Conservation (phyloP, 2,797 vertebrate genomes). For the Pogonophryne albipinna region DNA sequence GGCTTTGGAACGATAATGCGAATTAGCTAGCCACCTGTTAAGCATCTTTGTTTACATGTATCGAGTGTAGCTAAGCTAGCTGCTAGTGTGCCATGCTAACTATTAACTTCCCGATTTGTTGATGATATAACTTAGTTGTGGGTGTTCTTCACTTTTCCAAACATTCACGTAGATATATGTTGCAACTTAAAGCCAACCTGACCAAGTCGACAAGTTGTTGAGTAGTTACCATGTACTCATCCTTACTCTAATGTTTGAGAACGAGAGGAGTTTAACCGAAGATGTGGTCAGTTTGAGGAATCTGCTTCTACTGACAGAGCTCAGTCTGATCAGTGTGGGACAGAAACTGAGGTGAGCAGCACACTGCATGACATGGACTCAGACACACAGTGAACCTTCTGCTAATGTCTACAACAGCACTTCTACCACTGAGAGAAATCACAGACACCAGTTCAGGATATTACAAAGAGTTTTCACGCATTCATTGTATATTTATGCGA, state of each 20-base stretch:
- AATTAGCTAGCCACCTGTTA: conserved; percentile 66
- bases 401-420: background rate
- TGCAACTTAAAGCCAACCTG: background rate
- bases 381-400: conserved; percentile 1
- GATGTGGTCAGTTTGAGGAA: conserved; percentile 80
- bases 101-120: background rate
- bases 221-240: conserved; percentile 1
- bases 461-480: background rate
- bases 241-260: conserved; percentile 50
- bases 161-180: conserved; percentile 10
- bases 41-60: conserved; percentile 70
- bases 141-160: background rate
- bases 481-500: too few species aligned
- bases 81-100: conserved; percentile 3
- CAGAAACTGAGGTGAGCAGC: conserved; percentile 79
- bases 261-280: conserved; percentile 75
- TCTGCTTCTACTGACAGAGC: conserved; percentile 83
- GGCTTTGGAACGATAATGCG: conserved; percentile 1
- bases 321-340: conserved; percentile 78
- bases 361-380: background rate
- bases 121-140: background rate
- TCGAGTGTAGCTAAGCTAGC: conserved; percentile 21
- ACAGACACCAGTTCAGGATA: background rate
- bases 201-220: background rate
- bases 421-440: background rate